A percentile compares a stretch with the other conserved stretches of the same genome.
phyloP scores from a whole-genome alignment of 2,113 vertebrate species.

The Poicephalus meyeri region DNA sequence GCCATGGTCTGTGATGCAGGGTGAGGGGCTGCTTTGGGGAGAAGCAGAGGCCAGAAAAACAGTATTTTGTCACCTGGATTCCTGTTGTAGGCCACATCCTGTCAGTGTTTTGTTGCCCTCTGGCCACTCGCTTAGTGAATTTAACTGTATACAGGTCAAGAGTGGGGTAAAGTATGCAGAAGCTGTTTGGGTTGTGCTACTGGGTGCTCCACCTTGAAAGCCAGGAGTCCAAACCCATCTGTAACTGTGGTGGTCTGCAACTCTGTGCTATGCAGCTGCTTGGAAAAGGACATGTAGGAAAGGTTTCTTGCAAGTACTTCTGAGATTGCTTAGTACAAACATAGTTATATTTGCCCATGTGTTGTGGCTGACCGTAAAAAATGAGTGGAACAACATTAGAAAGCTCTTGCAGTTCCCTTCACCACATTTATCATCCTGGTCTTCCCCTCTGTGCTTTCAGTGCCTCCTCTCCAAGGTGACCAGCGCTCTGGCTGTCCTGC shows the following conservation, averaged over 20 bases:
- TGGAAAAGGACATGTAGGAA: not conserved
- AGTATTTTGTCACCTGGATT: not conserved
- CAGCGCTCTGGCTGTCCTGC: not conserved
- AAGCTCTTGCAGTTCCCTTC: not conserved
- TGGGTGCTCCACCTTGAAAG: accelerated
- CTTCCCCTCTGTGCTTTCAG: not conserved
- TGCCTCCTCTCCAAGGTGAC: not conserved
- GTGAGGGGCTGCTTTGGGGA: not conserved
- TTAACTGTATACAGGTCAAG: not conserved
- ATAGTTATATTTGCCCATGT: not conserved
- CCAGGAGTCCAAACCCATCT: not conserved
- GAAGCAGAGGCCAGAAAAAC: not conserved
- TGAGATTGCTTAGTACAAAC: not conserved
- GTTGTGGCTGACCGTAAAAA: not conserved
- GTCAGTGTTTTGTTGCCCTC: not conserved
- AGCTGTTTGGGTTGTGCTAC: not conserved
- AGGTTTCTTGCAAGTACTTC: not conserved
- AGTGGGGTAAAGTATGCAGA: not conserved
- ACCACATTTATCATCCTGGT: not conserved
- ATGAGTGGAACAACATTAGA: not conserved
- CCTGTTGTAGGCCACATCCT: not conserved
- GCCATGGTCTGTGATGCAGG: not conserved
- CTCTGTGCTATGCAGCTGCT: not conserved
- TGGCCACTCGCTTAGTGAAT: not conserved
- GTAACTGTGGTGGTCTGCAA: not conserved